Evolutionary conservation across 2,888 invertebrate genomes (phyloP).

Genomic region (Bimastos eiseni): DNA sequence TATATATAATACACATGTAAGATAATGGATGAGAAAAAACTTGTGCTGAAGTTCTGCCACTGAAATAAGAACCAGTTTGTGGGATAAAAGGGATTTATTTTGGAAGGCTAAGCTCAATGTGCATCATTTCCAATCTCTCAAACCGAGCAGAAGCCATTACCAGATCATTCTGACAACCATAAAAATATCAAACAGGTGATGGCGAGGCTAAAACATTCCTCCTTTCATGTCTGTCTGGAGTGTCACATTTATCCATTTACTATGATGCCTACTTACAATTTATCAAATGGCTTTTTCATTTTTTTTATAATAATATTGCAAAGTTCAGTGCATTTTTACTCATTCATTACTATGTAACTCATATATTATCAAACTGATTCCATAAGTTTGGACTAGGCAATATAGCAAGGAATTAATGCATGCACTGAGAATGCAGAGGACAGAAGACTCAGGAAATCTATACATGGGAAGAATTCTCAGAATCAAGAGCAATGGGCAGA

Average conservation of each 20-base stretch:
- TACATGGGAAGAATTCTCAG: no score
- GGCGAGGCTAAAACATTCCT: background rate
- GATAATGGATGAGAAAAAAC: background rate
- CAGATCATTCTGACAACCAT: background rate
- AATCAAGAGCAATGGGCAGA: no score
- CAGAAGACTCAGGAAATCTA: no score
- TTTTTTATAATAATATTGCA: background rate
- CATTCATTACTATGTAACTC: background rate
- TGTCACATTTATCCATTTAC: background rate
- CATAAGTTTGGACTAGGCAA: no score
- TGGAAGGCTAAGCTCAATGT: slow-evolving; percentile 3
- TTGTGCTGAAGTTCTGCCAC: background rate
- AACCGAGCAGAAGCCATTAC: background rate
- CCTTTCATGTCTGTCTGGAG: background rate
- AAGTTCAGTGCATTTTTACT: background rate
- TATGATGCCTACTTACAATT: background rate
- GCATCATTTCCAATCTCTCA: background rate
- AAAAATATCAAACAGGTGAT: background rate
- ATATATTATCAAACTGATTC: background rate
- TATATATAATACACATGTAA: background rate
- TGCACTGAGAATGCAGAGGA: no score
- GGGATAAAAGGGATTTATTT: background rate
- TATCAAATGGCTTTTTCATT: background rate
- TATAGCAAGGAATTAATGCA: no score
- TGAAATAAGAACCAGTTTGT: background rate